These are phyloP conservation scores for Argyra leucocephala DNA, from an alignment of 2,888 invertebrate genomes.

Conservation along the genomic window DNA sequence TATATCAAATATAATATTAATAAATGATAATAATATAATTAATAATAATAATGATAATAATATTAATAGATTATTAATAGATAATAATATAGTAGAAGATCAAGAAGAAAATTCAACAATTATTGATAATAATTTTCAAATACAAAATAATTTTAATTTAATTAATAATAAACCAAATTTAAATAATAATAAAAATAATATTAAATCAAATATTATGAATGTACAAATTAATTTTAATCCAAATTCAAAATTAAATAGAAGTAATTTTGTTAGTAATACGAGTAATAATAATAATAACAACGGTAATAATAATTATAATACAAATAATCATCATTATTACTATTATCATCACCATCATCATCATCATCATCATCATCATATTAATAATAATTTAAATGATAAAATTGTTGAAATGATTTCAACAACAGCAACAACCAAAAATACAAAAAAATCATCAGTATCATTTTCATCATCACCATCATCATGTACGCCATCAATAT, in stretches of 20 bases:
- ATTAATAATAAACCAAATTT: background rate
- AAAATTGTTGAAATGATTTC: constrained; percentile 34
- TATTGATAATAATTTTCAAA: constrained; percentile 7
- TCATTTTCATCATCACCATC: constrained; percentile 42
- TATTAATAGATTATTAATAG: too few species aligned
- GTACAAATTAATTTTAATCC: background rate
- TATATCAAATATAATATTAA: background rate
- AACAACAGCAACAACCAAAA: constrained; percentile 31
- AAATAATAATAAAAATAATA: constrained; percentile 25
- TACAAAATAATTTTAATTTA: background rate
- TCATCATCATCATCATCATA: constrained; percentile 39
- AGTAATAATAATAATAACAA: background rate
- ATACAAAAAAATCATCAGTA: constrained; percentile 32
- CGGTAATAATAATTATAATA: too few species aligned
- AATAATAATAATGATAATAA: too few species aligned
- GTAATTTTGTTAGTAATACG: background rate
- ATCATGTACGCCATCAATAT: constrained; percentile 35
- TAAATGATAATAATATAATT: too few species aligned
- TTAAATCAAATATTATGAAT: constrained; percentile 24
- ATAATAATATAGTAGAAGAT: too few species aligned
- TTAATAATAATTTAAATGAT: constrained; percentile 31
- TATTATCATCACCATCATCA: constrained; percentile 34
- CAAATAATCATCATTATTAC: too few species aligned
- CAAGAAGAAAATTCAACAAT: background rate
- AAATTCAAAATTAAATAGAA: background rate